A percentile compares a stretch with the other conserved stretches of the same genome.
Evolutionary conservation across 2,888 invertebrate species (phyloP).

Genomic region (Adineta ricciae): DNA sequence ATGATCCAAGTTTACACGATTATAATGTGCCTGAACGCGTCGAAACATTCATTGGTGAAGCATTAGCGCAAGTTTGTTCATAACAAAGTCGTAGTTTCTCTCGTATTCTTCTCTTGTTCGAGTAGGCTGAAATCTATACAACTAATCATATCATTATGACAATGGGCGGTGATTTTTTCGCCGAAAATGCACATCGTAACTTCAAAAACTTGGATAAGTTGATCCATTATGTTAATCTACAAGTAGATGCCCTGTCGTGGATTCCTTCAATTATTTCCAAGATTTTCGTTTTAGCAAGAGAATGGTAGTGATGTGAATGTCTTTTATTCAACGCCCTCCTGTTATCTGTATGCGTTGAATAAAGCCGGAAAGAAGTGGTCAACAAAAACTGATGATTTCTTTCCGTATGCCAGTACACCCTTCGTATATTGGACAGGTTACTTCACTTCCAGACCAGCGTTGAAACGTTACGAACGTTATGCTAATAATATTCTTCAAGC

Average conservation of each 20-base stretch:
- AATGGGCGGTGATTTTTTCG: constrained; percentile 84
- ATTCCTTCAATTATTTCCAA: no score
- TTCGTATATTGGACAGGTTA: constrained; percentile 84
- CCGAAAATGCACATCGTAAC: constrained; percentile 68
- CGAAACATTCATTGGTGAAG: constrained; percentile 41
- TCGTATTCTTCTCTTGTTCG: background rate
- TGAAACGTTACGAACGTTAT: constrained; percentile 50
- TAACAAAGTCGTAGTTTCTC: background rate
- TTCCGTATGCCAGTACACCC: constrained; percentile 62
- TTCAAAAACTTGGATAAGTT: constrained; percentile 74
- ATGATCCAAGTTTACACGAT: constrained; percentile 66
- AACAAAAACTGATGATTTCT: constrained; percentile 63
- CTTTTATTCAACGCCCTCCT: constrained; percentile 56
- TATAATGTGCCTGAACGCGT: constrained; percentile 71
- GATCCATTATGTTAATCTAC: constrained; percentile 62
- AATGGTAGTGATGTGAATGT: constrained; percentile 58
- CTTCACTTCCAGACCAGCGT: constrained; percentile 52
- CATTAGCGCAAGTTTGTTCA: constrained; percentile 29
- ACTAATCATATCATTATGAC: constrained; percentile 68
- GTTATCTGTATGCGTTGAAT: constrained; percentile 51
- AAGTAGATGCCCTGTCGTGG: background rate
- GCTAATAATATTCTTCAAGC: constrained; percentile 51
- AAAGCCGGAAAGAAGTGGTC: constrained; percentile 62
- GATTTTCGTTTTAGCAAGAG: constrained; percentile 35
- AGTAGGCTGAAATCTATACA: constrained; percentile 53